Conservation (phyloP, 2,113 vertebrate species). For the Alligator mississippiensis region DNA sequence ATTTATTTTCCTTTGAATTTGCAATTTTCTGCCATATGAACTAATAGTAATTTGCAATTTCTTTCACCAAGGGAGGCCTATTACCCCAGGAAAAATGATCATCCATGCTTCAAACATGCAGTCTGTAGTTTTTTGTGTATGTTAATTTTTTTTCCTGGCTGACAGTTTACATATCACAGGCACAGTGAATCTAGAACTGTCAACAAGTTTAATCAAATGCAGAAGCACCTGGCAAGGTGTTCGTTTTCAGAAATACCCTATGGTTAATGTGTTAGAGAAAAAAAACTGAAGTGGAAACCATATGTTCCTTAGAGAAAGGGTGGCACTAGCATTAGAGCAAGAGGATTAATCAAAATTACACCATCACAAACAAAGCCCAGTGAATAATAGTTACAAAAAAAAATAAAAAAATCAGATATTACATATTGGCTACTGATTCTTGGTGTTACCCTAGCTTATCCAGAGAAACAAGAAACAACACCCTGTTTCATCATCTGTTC, state of each 20-base stretch:
- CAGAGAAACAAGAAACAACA: neutral
- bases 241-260: neutral
- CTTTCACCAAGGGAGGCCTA: conserved; percentile 64
- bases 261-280: neutral
- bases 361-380: neutral
- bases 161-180: neutral
- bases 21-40: conserved; percentile 62
- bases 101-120: conserved; percentile 3
- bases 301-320: neutral
- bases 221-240: neutral
- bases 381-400: neutral
- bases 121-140: neutral
- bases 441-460: neutral
- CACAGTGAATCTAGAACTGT: neutral
- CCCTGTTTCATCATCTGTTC: neutral
- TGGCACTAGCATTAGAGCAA: neutral
- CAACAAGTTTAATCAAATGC: neutral
- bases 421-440: neutral
- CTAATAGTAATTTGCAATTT: conserved; percentile 69
- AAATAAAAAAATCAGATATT: neutral
- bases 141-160: neutral
- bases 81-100: conserved; percentile 51
- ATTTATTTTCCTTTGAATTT: conserved; percentile 70
- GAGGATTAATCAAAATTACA: neutral
- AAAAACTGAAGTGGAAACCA: neutral